Percentiles rank a stretch among this genome's conserved stretches.
Conservation (phyloP, 2,888 invertebrate genomes). For the Pandemis cinnamomeana region DNA sequence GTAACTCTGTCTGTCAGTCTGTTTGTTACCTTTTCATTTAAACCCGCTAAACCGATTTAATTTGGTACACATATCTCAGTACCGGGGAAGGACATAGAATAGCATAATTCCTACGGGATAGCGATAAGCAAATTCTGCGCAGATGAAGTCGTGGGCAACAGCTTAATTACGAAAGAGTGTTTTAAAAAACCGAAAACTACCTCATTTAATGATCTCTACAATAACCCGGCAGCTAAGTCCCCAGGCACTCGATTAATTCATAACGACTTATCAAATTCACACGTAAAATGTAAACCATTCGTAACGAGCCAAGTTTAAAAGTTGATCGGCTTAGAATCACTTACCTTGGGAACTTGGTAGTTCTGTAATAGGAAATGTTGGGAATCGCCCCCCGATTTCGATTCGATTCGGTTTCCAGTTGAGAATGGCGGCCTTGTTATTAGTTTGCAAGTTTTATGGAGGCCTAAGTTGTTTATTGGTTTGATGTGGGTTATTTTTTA, state of each 20-base stretch:
- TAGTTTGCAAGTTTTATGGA: constrained; percentile 35
- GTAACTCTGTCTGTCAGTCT: too few species aligned
- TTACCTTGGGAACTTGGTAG: constrained; percentile 51
- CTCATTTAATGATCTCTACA: not conserved
- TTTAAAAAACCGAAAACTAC: not conserved
- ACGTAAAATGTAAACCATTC: constrained; percentile 44
- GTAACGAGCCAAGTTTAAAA: constrained; percentile 59
- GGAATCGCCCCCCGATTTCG: constrained; percentile 46
- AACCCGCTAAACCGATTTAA: too few species aligned
- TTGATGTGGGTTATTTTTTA: not conserved
- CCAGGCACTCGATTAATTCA: constrained; percentile 34
- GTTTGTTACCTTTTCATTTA: too few species aligned
- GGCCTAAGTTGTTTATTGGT: not conserved
- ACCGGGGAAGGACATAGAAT: too few species aligned
- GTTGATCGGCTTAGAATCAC: constrained; percentile 61
- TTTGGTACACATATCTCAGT: too few species aligned
- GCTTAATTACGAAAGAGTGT: too few species aligned
- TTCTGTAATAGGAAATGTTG: constrained; percentile 58
- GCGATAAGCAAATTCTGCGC: too few species aligned
- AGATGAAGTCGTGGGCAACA: too few species aligned
- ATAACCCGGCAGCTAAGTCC: not conserved
- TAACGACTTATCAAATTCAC: constrained; percentile 49
- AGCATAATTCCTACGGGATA: too few species aligned
- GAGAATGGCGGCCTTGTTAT: constrained; percentile 39
- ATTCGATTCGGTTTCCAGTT: constrained; percentile 50